Evolutionary conservation across 2,113 vertebrate genomes (phyloP), one percentile per base, ranked within the genome.

Genomic region (Herpailurus yagouaroundi): DNA sequence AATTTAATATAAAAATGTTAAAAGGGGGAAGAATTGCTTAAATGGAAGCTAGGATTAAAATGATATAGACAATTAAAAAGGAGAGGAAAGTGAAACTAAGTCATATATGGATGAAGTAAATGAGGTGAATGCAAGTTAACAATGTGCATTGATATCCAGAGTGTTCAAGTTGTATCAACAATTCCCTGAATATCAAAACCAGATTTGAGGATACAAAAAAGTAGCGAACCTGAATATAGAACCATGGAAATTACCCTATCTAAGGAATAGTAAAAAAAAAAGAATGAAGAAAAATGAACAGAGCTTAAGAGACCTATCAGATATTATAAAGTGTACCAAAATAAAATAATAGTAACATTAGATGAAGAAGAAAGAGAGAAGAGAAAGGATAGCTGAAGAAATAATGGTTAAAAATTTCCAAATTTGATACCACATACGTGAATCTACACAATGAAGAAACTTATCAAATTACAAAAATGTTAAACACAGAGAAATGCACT

Each of bases 11-110:
- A 89, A 94, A 95, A 86, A 15, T 86, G 25, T 95, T 94, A 69
- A 92, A 84, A 91, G 19, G 9, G 15, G 13, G 8, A 73, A 91
- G 73, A 48, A 50, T 55, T 84, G 12, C 29, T 94, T 60, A 82
- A 95, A 73, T 77, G 36, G 87, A 69, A 94, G 52, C 60, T 91
- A 90, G 21, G 14, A 79, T 92, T 21, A 91, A 97, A 95, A 90
- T 64, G 29, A 79, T 50, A 85, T 0, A 89, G 52, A 92, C 3
- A 64, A 14, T 45, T 69, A 60, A 52, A 86, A 84, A 4, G 33
- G 91, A 83, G 55, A 81, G 9, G 31, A 84, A 14, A 80, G 18
- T 76, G 36, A 89, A 95, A 73, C 16, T 21, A 38, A 93, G 60
- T 15, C 18, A 86, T 90, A 57, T 55, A 23, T 18, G 95, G 18